Base-by-base conservation (phyloP, 2,888 invertebrate species). In the Sminthurinus aureus region DNA sequence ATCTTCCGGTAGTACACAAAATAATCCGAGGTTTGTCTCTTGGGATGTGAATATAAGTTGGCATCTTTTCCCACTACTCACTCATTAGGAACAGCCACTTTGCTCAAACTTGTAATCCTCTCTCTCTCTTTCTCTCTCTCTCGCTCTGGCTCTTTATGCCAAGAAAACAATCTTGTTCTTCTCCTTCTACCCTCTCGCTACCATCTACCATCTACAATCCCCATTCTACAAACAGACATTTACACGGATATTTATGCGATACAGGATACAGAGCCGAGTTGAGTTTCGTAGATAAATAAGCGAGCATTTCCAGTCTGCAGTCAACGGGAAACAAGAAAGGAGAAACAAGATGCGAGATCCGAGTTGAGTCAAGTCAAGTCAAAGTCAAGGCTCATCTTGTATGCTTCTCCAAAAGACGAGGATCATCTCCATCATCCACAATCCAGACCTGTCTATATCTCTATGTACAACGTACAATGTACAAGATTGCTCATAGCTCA, bases 51-150 rank as follows among this genome's bases (percentile, higher is more conserved):
- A 78, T 77, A 38, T 38, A 83, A 83, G 83, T 83, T 83, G 79
- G 73, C 80, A 76, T 84, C 83, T 81, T 77, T 81, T 81, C 83
- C 50, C 26, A 76, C 81, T 81, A 75, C 77, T 76, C 67, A 76
- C 83, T 84, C 83, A 84, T 84, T 84, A 84, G 81, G 81, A 76
- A 26, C 51, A 75, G 83, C 80, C 83, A 81, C 83, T 84, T 83
- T 76, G 76, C 80, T 24, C 75, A 80, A 80, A 83, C 67, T 84
- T 84, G 83, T 84, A 84, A 84, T 84, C 83, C 80, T 74, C 81
- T 81, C 58, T 81, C 38, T 81, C 69, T 67, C 24, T 67, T 67
- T 26, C 18, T 74, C 74, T 74, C 74, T 26, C 74, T 74, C 74
- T 22, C 22, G 20, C 13, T 24, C 24, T 71, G 24, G 11, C 8